These are phyloP conservation scores for Apis laboriosa DNA, from an alignment of 1,140 invertebrate genomes.

Conservation along the genomic window DNA sequence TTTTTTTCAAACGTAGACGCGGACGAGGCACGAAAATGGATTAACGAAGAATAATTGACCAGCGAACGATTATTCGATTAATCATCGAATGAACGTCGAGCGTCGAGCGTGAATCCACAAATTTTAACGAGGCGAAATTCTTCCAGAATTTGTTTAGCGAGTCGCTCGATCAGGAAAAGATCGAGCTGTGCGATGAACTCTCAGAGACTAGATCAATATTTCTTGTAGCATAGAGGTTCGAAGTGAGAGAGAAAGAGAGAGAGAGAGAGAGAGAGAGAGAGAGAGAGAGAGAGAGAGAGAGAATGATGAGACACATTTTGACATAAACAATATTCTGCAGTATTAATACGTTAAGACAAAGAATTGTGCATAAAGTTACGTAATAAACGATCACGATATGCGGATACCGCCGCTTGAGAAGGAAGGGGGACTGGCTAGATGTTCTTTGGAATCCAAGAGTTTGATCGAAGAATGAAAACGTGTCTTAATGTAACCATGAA, in stretches of 20 bases:
- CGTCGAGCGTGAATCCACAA: background rate
- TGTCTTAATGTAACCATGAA: background rate
- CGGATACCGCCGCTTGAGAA: constrained; percentile 29
- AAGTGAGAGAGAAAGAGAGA: background rate
- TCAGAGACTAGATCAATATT: constrained; percentile 59
- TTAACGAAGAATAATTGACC: background rate
- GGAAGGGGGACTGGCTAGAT: constrained; percentile 36
- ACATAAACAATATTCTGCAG: constrained; percentile 76
- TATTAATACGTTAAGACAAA: constrained; percentile 78
- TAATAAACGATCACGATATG: constrained; percentile 53
- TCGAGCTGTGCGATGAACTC: constrained; percentile 16
- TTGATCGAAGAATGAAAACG: background rate
- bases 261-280: too few species aligned
- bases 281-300: too few species aligned
- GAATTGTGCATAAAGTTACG: constrained; percentile 64
- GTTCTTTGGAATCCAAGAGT: too few species aligned
- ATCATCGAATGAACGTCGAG: too few species aligned
- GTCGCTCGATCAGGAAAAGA: background rate
- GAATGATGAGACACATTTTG: constrained; percentile 43
- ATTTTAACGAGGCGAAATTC: background rate
- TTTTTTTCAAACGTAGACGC: background rate
- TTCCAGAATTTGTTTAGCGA: constrained; percentile 24
- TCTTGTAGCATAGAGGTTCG: constrained; percentile 61
- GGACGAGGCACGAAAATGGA: background rate
- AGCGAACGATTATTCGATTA: background rate